Conservation (phyloP, 2,113 vertebrate species). For the Setophaga coronata region DNA sequence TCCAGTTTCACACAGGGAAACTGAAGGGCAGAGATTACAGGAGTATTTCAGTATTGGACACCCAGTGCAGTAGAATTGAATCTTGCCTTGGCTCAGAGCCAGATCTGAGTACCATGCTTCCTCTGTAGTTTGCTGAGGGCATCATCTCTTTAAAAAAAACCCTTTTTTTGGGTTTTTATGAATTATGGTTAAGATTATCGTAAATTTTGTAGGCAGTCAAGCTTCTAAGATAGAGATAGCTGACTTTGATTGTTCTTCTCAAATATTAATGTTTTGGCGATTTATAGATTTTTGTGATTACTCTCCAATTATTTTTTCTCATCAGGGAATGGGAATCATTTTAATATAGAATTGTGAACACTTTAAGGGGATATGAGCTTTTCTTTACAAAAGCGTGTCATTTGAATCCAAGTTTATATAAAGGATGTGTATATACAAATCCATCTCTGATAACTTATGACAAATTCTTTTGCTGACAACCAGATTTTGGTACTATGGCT, state of each 20-base stretch:
- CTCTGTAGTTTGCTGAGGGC: neutral
- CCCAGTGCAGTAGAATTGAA: neutral
- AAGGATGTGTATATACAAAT: neutral
- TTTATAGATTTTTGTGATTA: neutral
- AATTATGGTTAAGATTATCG: neutral
- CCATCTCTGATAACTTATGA: neutral
- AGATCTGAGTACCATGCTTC: neutral
- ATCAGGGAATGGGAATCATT: neutral
- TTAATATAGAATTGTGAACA: neutral
- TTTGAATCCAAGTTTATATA: neutral
- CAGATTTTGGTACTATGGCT: neutral
- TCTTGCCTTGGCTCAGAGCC: neutral
- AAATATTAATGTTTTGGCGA: neutral
- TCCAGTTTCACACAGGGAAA: neutral
- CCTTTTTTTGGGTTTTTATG: too few relatives aligned
- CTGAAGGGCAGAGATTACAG: neutral
- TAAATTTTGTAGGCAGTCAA: neutral
- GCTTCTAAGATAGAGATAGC: neutral
- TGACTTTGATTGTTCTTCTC: neutral
- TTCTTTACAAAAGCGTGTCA: neutral
- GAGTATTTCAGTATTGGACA: neutral
- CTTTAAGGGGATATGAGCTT: neutral
- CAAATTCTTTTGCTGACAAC: neutral
- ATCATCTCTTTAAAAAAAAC: neutral
- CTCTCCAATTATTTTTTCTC: neutral